Conservation (phyloP, 2,888 invertebrate species). For the Aromia moschata region DNA sequence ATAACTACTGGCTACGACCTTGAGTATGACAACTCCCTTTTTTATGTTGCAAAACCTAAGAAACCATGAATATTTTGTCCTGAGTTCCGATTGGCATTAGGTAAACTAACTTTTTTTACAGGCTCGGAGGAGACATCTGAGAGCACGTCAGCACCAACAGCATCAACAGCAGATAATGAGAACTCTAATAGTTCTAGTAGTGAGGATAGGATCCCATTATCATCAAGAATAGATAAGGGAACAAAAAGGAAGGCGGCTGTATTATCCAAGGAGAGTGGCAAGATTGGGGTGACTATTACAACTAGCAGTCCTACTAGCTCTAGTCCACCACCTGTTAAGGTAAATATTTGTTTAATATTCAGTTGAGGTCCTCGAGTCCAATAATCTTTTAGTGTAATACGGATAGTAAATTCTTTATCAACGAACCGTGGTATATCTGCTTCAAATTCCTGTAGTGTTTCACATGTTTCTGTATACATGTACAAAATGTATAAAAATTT, state of each 20-base stretch:
- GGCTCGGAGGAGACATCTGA: slow-evolving; percentile 57
- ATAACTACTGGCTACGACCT: too few species aligned
- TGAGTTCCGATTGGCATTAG: too few species aligned
- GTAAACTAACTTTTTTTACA: neutral
- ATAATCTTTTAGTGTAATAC: too few species aligned
- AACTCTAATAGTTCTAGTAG: slow-evolving; percentile 70
- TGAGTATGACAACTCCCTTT: too few species aligned
- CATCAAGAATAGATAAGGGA: slow-evolving; percentile 63
- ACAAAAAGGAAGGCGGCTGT: slow-evolving; percentile 60
- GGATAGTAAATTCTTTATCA: too few species aligned
- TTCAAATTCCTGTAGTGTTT: too few species aligned
- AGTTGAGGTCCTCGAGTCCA: neutral
- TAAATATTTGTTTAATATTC: slow-evolving; percentile 35
- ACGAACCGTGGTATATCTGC: too few species aligned
- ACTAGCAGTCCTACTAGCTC: slow-evolving; percentile 69
- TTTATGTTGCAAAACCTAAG: too few species aligned
- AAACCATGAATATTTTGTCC: too few species aligned
- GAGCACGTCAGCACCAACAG: slow-evolving; percentile 61
- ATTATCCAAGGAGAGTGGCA: slow-evolving; percentile 84
- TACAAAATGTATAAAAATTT: too few species aligned
- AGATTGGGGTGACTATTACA: slow-evolving; percentile 90
- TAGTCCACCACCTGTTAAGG: slow-evolving; percentile 65
- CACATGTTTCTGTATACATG: too few species aligned
- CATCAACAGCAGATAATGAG: slow-evolving; percentile 58
- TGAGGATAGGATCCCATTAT: slow-evolving; percentile 69